Percentiles rank a stretch among this genome's conserved stretches.
These are phyloP conservation scores for Egretta garzetta DNA, from an alignment of 2,113 vertebrate genomes.

Conservation along the genomic window DNA sequence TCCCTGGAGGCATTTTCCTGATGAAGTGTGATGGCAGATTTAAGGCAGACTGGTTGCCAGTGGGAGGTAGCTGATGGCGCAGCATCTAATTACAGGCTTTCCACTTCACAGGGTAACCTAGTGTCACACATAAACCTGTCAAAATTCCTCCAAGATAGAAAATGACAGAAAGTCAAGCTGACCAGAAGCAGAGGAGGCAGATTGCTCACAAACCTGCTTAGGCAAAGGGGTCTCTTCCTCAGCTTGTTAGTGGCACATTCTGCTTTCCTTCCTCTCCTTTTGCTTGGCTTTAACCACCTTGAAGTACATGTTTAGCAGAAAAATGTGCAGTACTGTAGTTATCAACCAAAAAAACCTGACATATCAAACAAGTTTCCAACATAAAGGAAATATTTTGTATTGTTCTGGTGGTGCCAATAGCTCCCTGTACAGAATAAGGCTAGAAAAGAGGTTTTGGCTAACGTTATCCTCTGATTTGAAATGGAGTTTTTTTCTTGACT, in stretches of 20 bases:
- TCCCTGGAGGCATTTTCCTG: slow-evolving; percentile 63
- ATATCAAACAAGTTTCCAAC: not conserved
- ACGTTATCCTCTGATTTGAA: not conserved
- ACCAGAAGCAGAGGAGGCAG: slow-evolving; percentile 11
- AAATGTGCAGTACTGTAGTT: not conserved
- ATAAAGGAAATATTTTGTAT: not conserved
- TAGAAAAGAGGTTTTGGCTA: not conserved
- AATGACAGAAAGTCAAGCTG: slow-evolving; percentile 52
- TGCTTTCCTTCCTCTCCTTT: not conserved
- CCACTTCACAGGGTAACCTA: slow-evolving; percentile 51
- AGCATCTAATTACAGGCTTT: slow-evolving; percentile 70
- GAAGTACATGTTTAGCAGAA: not conserved
- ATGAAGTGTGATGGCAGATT: slow-evolving; percentile 74
- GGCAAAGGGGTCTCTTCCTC: not conserved
- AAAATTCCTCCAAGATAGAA: slow-evolving; percentile 49
- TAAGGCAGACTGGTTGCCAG: slow-evolving; percentile 61
- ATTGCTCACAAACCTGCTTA: not conserved
- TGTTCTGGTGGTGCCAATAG: not conserved
- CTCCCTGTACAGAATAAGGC: not conserved
- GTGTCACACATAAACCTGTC: slow-evolving; percentile 66
- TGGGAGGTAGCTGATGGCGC: slow-evolving; percentile 31
- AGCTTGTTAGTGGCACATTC: accelerated
- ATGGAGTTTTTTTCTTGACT: not conserved
- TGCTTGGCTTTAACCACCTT: not conserved
- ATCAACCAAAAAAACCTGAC: not conserved